phyloP scores from a whole-genome alignment of 2,113 vertebrate species.

The Gallinago jamesoni region DNA sequence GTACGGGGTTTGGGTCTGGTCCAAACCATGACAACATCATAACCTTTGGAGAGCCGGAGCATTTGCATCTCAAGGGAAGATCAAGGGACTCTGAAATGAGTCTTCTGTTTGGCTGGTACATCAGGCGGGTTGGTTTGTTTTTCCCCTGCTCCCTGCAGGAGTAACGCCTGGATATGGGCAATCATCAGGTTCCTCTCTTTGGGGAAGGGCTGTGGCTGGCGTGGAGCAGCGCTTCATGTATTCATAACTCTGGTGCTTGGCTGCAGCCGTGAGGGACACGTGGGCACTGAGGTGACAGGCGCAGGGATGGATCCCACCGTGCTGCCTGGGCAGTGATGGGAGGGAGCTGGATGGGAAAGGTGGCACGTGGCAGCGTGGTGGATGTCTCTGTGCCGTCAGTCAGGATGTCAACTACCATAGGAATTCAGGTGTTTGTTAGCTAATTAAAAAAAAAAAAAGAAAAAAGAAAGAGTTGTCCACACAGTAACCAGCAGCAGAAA shows the following conservation, averaged over 20 bases:
- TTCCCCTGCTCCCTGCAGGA: neutral
- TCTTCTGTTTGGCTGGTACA: neutral
- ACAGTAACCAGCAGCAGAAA: neutral
- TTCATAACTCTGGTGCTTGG: neutral
- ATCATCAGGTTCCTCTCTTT: neutral
- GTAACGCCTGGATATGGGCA: neutral
- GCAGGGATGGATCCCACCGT: neutral
- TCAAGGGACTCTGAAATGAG: neutral
- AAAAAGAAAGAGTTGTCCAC: too few species aligned
- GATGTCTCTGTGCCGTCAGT: neutral
- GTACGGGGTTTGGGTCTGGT: neutral
- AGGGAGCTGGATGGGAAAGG: neutral
- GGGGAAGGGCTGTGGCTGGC: neutral
- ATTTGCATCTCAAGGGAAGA: neutral
- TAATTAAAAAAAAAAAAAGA: neutral
- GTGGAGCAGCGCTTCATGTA: neutral
- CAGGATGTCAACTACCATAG: fast-evolving
- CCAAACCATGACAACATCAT: neutral
- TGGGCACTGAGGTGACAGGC: neutral
- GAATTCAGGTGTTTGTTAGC: neutral
- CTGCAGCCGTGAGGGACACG: neutral
- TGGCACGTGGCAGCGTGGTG: neutral
- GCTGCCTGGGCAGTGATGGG: neutral
- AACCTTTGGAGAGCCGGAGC: neutral
- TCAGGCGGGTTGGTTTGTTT: neutral